phyloP scores from a whole-genome alignment of 2,888 invertebrate genomes.

The Heliconius aoede region DNA sequence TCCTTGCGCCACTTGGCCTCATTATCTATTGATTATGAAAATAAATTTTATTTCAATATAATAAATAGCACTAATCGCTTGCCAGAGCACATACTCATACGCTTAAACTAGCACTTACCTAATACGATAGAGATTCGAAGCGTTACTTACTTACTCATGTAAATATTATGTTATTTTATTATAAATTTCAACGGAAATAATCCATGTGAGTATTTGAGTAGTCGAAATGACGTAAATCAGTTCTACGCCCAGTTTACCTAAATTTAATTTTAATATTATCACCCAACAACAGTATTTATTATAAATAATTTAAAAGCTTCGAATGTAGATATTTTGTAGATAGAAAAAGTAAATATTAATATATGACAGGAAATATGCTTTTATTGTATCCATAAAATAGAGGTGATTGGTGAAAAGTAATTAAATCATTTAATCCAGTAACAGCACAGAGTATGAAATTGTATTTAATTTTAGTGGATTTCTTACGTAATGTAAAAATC shows the following conservation, averaged over 20 bases:
- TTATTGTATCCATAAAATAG: constrained; percentile 33
- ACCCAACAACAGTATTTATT: constrained; percentile 1
- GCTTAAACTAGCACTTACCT: constrained; percentile 67
- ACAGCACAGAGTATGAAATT: constrained; percentile 10
- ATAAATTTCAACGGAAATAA: constrained; percentile 36
- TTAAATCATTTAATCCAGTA: constrained; percentile 38
- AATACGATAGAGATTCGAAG: constrained; percentile 51
- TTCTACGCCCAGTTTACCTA: constrained; percentile 30
- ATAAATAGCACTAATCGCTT: constrained; percentile 77
- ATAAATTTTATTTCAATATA: constrained; percentile 61
- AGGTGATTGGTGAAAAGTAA: constrained; percentile 72
- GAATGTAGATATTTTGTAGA: constrained; percentile 23
- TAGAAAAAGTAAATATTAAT: neutral
- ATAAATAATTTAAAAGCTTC: neutral
- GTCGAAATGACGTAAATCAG: constrained; percentile 40
- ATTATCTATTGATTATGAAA: constrained; percentile 49
- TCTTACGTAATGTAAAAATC: constrained; percentile 40
- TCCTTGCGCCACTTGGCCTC: no score
- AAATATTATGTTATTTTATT: constrained; percentile 44
- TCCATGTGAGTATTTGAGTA: constrained; percentile 45
- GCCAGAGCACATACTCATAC: constrained; percentile 70
- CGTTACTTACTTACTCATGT: constrained; percentile 42
- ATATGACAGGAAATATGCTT: neutral
- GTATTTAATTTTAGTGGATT: neutral
- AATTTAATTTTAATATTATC: constrained; percentile 17